A percentile compares a stretch with the other conserved stretches of the same genome.
Conservation (phyloP, 2,113 vertebrate genomes). For the Pomatostomus ruficeps region DNA sequence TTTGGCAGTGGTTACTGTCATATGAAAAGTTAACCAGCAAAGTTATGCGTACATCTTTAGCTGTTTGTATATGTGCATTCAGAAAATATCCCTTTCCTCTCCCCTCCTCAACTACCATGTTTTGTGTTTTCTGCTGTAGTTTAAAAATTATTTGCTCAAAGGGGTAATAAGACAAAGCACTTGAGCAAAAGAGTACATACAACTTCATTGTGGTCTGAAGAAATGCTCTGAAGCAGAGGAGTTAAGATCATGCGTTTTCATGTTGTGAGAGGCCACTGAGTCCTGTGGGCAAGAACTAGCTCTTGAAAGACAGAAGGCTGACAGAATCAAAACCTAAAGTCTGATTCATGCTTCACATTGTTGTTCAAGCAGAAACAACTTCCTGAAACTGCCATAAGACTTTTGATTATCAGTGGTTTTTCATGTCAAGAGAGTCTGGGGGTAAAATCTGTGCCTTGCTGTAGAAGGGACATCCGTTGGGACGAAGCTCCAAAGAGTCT, state of each 20-base stretch:
- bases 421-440: neutral
- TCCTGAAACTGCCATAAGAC: neutral
- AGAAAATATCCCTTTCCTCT: slow-evolving; percentile 34
- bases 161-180: neutral
- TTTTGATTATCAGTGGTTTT: neutral
- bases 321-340: neutral
- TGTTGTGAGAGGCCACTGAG: neutral
- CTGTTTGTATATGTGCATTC: neutral
- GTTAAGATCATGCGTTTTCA: neutral
- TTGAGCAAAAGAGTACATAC: neutral
- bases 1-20: slow-evolving; percentile 26
- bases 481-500: neutral
- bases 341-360: neutral
- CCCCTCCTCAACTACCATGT: neutral
- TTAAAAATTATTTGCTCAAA: slow-evolving; percentile 43
- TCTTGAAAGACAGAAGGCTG: slow-evolving; percentile 32
- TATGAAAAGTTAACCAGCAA: slow-evolving; percentile 36
- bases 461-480: neutral
- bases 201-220: neutral
- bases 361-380: neutral
- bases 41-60: slow-evolving; percentile 1
- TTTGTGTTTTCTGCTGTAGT: slow-evolving; percentile 13
- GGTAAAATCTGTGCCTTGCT: neutral
- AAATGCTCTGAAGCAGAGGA: neutral
- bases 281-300: neutral